Evolutionary conservation across 53 echinoderm and acorn worm species (phyloP).

Genomic region (Temnopleurus reevesii): DNA sequence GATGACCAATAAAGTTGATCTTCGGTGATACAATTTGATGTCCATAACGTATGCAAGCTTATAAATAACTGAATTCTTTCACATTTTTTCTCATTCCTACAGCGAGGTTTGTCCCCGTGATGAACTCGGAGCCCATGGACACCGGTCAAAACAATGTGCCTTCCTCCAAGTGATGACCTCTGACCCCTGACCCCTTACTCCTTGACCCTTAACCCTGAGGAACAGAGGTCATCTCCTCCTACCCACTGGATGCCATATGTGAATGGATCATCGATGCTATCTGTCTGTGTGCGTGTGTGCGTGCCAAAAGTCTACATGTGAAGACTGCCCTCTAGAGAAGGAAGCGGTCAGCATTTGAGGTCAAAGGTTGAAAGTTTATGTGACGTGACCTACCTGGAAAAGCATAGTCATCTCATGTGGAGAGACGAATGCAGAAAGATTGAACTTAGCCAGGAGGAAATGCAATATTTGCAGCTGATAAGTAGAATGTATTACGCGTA

Average conservation of each 20-base stretch:
- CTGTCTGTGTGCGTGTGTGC: background rate
- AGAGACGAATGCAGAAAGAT: background rate
- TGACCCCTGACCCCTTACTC: background rate
- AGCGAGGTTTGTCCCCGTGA: constrained; percentile 98
- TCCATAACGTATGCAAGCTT: background rate
- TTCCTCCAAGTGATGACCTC: constrained; percentile 70
- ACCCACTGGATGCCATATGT: background rate
- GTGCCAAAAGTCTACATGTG: background rate
- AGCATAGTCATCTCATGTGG: background rate
- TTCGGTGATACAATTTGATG: no score
- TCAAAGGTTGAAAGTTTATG: constrained; percentile 1
- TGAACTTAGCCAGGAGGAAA: background rate
- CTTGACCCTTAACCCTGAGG: background rate
- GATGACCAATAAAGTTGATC: no score
- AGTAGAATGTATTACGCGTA: background rate
- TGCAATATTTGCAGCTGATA: constrained; percentile 12
- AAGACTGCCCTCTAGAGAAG: background rate
- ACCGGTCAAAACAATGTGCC: constrained; percentile 78
- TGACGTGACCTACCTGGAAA: background rate
- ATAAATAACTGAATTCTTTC: background rate
- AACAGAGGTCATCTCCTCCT: background rate
- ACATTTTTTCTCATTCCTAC: background rate
- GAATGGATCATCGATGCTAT: background rate
- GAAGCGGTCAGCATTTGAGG: background rate
- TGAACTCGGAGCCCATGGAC: constrained; percentile 95